These are phyloP conservation scores for Ectemnius cavifrons DNA, from an alignment of 2,888 invertebrate species.

Conservation along the genomic window DNA sequence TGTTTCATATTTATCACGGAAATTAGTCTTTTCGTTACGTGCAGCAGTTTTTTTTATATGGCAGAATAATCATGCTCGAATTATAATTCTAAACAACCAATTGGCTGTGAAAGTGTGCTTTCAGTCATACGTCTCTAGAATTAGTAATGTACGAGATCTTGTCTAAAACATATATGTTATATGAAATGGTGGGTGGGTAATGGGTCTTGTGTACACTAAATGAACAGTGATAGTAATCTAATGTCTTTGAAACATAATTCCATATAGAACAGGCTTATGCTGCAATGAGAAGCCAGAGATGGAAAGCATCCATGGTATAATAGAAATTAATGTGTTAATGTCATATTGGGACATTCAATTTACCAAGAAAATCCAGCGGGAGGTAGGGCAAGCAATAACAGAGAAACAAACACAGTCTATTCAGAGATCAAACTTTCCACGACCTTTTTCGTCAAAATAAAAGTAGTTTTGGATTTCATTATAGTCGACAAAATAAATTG, in stretches of 20 bases:
- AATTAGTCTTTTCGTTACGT: conserved; percentile 3
- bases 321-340: conserved; percentile 60
- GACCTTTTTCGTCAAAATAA: conserved; percentile 51
- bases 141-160: conserved; percentile 34
- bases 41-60: conserved; percentile 14
- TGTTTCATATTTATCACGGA: conserved; percentile 23
- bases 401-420: conserved; percentile 76
- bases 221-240: conserved; percentile 56
- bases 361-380: conserved; percentile 78
- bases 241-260: conserved; percentile 73
- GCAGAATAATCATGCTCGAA: background rate
- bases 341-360: conserved; percentile 77
- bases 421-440: conserved; percentile 70
- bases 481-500: conserved; percentile 28
- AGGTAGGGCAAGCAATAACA: conserved; percentile 78
- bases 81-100: background rate
- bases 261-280: conserved; percentile 75
- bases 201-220: background rate
- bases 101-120: conserved; percentile 46
- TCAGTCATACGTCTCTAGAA: conserved; percentile 31
- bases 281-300: conserved; percentile 57
- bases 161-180: conserved; percentile 29
- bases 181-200: conserved; percentile 8
- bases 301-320: conserved; percentile 53
- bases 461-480: conserved; percentile 44